Evolutionary conservation across 2,797 vertebrate species (phyloP).

Genomic region (Chelon labrosus): DNA sequence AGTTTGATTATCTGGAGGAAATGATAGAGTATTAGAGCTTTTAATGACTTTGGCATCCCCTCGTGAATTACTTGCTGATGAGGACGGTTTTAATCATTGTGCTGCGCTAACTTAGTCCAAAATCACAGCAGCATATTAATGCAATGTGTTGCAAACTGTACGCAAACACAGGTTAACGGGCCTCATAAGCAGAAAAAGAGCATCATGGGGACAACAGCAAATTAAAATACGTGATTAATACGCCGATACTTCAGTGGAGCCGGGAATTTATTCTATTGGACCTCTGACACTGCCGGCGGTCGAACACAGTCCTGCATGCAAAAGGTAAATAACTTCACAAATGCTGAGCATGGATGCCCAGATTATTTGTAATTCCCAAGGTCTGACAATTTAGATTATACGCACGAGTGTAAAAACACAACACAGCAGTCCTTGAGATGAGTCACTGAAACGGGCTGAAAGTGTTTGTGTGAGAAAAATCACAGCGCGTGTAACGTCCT

Average conservation of each 20-base stretch:
- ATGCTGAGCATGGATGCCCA: constrained; percentile 55
- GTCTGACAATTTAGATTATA: constrained; percentile 37
- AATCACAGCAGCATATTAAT: constrained; percentile 77
- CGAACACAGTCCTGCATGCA: constrained; percentile 28
- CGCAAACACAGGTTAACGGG: constrained; percentile 75
- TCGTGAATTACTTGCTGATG: constrained; percentile 77
- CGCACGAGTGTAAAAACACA: constrained; percentile 19
- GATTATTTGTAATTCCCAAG: constrained; percentile 47
- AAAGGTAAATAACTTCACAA: constrained; percentile 70
- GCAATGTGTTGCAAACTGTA: constrained; percentile 55
- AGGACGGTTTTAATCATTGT: constrained; percentile 83
- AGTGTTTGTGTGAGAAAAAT: background rate
- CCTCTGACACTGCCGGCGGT: constrained; percentile 50
- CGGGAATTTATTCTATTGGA: constrained; percentile 67
- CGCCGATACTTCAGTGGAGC: constrained; percentile 58
- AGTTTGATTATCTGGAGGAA: constrained; percentile 87
- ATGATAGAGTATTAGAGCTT: constrained; percentile 84
- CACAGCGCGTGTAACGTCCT: too few species aligned
- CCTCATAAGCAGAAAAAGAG: constrained; percentile 75
- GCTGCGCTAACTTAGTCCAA: constrained; percentile 68
- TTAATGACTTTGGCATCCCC: constrained; percentile 87
- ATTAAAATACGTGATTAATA: constrained; percentile 81
- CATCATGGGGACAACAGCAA: constrained; percentile 64
- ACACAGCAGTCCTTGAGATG: constrained; percentile 12
- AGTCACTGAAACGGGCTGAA: constrained; percentile 23